A percentile compares a stretch with the other conserved stretches of the same genome.
Evolutionary conservation across 1,140 invertebrate genomes (phyloP).

Genomic region (Lepidostoma basale): DNA sequence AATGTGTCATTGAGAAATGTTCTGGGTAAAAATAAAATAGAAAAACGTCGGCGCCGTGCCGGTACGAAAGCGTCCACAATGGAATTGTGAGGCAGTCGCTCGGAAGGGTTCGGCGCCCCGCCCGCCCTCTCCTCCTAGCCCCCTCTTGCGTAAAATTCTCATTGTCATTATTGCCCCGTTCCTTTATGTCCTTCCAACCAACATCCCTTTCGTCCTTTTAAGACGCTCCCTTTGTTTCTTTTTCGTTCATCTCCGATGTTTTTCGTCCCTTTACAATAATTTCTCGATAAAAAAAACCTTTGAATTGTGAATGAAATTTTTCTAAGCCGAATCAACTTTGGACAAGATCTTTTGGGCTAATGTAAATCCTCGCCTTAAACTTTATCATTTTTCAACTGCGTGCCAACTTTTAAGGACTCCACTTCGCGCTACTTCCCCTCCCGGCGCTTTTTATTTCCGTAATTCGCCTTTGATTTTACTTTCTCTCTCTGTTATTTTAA

Average conservation of each 20-base stretch:
- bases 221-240: conserved; percentile 8
- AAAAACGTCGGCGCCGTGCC: background rate
- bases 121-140: background rate
- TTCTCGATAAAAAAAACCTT: background rate
- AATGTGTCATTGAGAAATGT: no score
- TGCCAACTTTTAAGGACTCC: no score
- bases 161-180: conserved; percentile 19
- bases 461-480: no score
- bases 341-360: background rate
- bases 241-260: background rate
- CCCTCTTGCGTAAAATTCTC: conserved; percentile 9
- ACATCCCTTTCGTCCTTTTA: conserved; percentile 1
- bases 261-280: background rate
- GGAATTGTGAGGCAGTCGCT: background rate
- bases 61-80: background rate
- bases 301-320: background rate
- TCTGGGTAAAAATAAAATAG: background rate
- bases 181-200: conserved; percentile 6
- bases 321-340: background rate
- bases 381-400: no score
- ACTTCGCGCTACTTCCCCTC: no score
- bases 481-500: no score
- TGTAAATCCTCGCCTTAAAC: no score
- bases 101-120: conserved; percentile 2
- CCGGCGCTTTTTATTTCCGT: no score